phyloP scores from a whole-genome alignment of 2,888 invertebrate species.

The Patella depressa region DNA sequence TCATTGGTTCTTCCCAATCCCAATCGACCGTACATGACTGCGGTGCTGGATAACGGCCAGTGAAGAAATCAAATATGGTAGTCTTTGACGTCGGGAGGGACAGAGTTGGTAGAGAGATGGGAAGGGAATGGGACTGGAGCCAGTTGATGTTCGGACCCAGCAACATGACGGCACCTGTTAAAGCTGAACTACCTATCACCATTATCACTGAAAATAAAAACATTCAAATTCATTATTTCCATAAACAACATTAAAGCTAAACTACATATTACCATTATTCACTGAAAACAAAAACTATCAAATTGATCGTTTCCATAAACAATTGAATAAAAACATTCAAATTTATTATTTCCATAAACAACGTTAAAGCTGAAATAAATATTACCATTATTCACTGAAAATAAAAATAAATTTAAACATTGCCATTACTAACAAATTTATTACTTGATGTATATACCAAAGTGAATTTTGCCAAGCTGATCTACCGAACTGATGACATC shows the following conservation, averaged over 20 bases:
- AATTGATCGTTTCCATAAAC: no score
- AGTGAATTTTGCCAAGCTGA: no score
- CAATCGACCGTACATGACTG: constrained; percentile 89
- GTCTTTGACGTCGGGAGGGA: constrained; percentile 29
- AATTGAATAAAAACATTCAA: no score
- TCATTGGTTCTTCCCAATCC: constrained; percentile 91
- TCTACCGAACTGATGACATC: no score
- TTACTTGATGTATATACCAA: no score
- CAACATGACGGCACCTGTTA: constrained; percentile 23
- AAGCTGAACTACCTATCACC: constrained; percentile 15
- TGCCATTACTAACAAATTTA: no score
- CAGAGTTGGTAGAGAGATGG: constrained; percentile 18
- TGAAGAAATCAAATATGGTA: constrained; percentile 83
- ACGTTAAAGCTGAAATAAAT: no score
- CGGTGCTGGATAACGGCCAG: constrained; percentile 90
- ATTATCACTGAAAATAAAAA: constrained; percentile 21
- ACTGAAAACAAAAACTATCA: no score
- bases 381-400: no score
- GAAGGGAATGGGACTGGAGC: constrained; percentile 19
- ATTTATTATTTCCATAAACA: no score
- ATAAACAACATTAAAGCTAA: neutral
- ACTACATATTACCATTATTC: no score
- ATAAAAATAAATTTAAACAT: no score
- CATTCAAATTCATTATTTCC: neutral
- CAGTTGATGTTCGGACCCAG: constrained; percentile 14